Percentiles rank a stretch among this genome's conserved stretches.
Conservation (phyloP, 2,113 vertebrate genomes). For the Turdus rufiventris region DNA sequence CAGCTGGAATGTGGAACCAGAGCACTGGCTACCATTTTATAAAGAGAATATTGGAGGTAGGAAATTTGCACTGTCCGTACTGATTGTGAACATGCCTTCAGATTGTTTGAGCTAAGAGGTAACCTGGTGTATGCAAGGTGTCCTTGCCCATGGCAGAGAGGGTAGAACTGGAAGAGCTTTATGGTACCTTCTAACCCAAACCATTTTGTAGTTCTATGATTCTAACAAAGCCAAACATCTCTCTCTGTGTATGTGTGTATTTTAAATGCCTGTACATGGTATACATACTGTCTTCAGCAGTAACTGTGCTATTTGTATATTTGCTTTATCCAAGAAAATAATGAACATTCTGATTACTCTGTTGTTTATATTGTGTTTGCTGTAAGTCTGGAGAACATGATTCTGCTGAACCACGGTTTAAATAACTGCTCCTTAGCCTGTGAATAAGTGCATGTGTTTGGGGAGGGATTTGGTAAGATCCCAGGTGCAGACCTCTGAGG, state of each 20-base stretch:
- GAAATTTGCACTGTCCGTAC: accelerated
- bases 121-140: background rate
- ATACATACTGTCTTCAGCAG: accelerated
- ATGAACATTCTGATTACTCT: background rate
- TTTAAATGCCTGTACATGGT: background rate
- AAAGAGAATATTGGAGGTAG: background rate
- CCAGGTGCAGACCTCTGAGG: background rate
- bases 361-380: background rate
- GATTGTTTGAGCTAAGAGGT: background rate
- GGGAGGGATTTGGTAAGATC: background rate
- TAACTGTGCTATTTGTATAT: background rate
- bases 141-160: background rate
- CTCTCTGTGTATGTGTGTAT: background rate
- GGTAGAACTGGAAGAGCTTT: background rate
- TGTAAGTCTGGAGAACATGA: background rate
- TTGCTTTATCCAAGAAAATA: background rate
- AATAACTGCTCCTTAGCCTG: background rate
- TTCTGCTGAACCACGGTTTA: background rate
- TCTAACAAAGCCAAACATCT: background rate
- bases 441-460: accelerated
- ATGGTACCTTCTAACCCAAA: background rate
- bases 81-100: accelerated
- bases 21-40: background rate
- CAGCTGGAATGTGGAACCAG: background rate
- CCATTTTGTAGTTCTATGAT: background rate